Conservation (phyloP, 1,140 invertebrate genomes). For the Drosophila athabasca region DNA sequence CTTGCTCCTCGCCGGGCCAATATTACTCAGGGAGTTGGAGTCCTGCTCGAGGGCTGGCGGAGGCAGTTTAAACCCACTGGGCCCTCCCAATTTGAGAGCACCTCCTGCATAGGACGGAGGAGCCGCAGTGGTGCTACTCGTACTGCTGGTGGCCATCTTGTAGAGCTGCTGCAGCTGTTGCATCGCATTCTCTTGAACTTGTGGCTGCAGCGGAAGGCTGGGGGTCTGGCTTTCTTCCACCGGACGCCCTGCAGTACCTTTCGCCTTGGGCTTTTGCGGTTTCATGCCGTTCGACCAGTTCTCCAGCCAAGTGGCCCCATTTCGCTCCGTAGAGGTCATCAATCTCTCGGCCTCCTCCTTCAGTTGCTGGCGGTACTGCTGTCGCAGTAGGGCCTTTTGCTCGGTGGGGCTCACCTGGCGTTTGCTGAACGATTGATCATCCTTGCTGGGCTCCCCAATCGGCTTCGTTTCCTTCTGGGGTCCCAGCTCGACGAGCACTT, state of each 20-base stretch:
- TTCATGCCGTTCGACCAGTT: conserved; percentile 78
- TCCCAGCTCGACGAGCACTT: conserved; percentile 90
- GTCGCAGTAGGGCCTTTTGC: conserved; percentile 32
- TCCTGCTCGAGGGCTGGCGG: conserved; percentile 61
- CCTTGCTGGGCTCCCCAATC: conserved; percentile 83
- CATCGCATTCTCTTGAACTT: conserved; percentile 50
- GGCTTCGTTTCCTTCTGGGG: conserved; percentile 89
- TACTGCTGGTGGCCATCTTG: conserved; percentile 64
- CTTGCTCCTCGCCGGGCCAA: conserved; percentile 37
- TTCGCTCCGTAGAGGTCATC: conserved; percentile 64
- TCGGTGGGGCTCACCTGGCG: conserved; percentile 71
- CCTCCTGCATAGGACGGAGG: conserved; percentile 13
- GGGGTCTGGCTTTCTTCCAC: conserved; percentile 15
- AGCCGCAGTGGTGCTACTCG: conserved; percentile 11
- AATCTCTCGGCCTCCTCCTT: conserved; percentile 35
- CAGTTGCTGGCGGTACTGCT: conserved; percentile 52
- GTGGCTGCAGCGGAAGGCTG: conserved; percentile 23
- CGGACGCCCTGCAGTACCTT: conserved; percentile 9
- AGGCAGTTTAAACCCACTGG: conserved; percentile 66
- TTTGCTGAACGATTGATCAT: conserved; percentile 75
- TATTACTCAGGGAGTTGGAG: conserved; percentile 43
- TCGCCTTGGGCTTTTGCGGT: conserved; percentile 38
- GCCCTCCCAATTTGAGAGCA: conserved; percentile 29
- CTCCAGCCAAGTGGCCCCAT: conserved; percentile 69
- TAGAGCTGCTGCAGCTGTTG: conserved; percentile 77